Evolutionary conservation across 2,113 vertebrate genomes (phyloP).

Genomic region (Rhabdomys dilectus): DNA sequence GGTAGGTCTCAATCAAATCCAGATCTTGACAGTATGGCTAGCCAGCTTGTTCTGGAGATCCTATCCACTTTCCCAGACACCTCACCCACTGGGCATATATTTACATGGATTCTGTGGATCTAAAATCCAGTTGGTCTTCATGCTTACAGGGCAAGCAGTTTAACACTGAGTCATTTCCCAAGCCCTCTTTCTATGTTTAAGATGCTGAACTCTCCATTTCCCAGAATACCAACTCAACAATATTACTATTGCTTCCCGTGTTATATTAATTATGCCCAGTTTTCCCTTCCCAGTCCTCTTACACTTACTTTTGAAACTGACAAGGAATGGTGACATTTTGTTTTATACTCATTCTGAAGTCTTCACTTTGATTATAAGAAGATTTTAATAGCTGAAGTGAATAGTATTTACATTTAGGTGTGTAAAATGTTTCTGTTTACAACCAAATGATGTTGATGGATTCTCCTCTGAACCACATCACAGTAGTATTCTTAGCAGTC

Average conservation of each 20-base stretch:
- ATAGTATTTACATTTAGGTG: constrained; percentile 16
- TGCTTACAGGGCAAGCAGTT: neutral
- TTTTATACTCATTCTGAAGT: constrained; percentile 28
- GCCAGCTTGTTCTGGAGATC: neutral
- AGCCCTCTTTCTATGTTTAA: neutral
- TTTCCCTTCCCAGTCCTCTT: constrained; percentile 17
- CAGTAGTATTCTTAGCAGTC: neutral
- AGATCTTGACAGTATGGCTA: neutral
- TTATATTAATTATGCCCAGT: neutral
- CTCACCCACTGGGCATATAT: neutral
- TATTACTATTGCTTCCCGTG: neutral
- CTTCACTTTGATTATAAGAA: constrained; percentile 12
- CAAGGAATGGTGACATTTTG: neutral
- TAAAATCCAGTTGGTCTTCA: neutral
- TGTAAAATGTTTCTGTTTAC: constrained; percentile 27
- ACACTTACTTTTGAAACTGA: neutral
- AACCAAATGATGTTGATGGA: constrained; percentile 9
- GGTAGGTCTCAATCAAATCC: neutral
- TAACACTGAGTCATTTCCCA: neutral
- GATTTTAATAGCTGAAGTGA: constrained; percentile 28
- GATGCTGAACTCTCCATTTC: constrained; percentile 28
- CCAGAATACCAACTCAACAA: neutral
- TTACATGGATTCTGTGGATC: neutral
- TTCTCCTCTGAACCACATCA: neutral
- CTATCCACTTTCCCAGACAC: neutral